Evolutionary conservation across 30 jellyfish, hydroid and myxozoan species (phyloP), one percentile per base, ranked within the genome.

Genomic region (Hydractinia symbiolongicarpus): DNA sequence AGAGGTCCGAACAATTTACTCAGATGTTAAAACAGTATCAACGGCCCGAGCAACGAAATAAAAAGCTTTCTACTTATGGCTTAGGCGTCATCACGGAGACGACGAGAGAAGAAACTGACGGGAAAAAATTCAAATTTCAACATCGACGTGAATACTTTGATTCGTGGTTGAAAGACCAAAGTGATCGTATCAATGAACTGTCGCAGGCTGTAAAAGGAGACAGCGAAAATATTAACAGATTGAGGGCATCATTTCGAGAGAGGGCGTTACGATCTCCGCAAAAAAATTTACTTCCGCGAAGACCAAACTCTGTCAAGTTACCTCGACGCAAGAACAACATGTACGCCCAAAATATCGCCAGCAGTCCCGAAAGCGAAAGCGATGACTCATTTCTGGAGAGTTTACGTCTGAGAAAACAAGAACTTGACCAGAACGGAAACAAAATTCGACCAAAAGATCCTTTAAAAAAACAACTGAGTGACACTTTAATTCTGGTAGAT

Each of bases 161-260:
- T 79, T 77, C 88, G 61, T 89, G 96, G 96, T 73, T 89, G 3
- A 87, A 83, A 67, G 86, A 90, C 60, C 96, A 89, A 72, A 90
- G 85, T 49, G 89, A 72, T 61, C 87, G 96, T 40, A 89, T 89
- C 19, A 84, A 85, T 51, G 84, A 67, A 14, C 94, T 89, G 58
- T 90, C 81, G 60, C 84, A 86, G 55, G 96, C 96, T 61, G 89
- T 79, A 15, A 89, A 83, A 62, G 90, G 89, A 66, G 91, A 89
- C 53, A 55, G 88, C n/a, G 96, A 82, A 81, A 82, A 73, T 19
- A 53, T 71, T 7, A 55, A 58, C 15, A 71, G 53, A 30, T 19
- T 71, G 51, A 55, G 80, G 17, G 80, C 80, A 5, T 71, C 80
- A 20, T 71, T 71, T 71, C 67, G 80, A 19, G 80, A 71, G 61